Evolutionary conservation across 2,888 invertebrate genomes (phyloP), one percentile per base, ranked within the genome.

Genomic region (Portevinia maculata): DNA sequence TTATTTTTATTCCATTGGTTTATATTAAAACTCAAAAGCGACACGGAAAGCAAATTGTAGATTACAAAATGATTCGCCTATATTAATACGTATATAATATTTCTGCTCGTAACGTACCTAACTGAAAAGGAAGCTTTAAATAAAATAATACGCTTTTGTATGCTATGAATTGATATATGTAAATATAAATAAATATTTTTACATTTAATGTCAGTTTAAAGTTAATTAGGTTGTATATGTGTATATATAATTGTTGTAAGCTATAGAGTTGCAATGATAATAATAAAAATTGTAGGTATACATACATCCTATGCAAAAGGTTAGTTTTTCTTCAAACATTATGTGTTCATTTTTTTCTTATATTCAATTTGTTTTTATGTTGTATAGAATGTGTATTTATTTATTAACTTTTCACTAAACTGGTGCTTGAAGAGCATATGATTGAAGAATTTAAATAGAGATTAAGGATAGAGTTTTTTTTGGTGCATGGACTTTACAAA

Each of bases 261-360:
- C 57, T 57, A 74, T 39, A 74, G 55, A 71, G 17, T 62, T 46
- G 60, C 34, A 52, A 32, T 39, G 41, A 52, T 70, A 57, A 60
- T 41, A 50, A 69, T 30, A 57, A 46, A 64, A 19, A 46, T 53
- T 39, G 9, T 48, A 8, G 17, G 1, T 30, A 9, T 37, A 28
- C 19, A 37, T 52, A 59, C n/a, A n/a, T n/a, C n/a, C n/a, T 37
- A 11, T 48, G n/a, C 11, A 17, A 32, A 55, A 55, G 21, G 79
- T 21, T 86, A 86, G 84, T 86, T 85, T 5, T 28, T 17, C 79
- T 70, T 46, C 74, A 24, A 24, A 24, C 5, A 5, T 24, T 24
- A 24, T 24, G 24, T 24, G 5, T 24, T 2, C 5, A 24, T 24
- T 24, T 3, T 24, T 24, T 79, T 84, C 71, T 60, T 85, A 75